Percentiles rank a stretch among this genome's conserved stretches.
Conservation (phyloP, 1,140 invertebrate genomes). For the Semibalanus balanoides region DNA sequence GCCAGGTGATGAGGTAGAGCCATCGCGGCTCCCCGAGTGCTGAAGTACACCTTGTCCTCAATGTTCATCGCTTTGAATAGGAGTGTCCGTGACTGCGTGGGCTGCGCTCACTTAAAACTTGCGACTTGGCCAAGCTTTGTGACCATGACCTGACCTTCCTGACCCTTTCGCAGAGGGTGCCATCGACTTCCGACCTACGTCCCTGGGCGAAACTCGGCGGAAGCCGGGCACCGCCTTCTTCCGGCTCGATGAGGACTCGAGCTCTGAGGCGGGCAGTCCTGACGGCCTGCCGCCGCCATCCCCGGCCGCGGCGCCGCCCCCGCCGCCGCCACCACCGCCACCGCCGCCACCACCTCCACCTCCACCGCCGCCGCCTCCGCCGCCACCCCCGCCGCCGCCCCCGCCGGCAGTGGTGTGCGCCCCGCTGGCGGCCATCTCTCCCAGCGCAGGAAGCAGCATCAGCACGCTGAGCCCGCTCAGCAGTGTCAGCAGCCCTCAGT, state of each 20-base stretch:
- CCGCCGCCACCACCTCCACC: slow-evolving; percentile 29
- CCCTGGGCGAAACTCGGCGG: background rate
- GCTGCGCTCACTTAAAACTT: too few relatives aligned
- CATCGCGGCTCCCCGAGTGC: too few relatives aligned
- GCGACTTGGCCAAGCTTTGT: too few relatives aligned
- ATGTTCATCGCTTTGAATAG: too few relatives aligned
- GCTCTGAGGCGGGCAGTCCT: slow-evolving; percentile 35
- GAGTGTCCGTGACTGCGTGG: too few relatives aligned
- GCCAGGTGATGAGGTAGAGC: too few relatives aligned
- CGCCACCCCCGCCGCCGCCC: slow-evolving; percentile 17
- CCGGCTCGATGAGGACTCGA: slow-evolving; percentile 13
- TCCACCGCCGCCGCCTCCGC: slow-evolving; percentile 26
- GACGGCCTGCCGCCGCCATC: slow-evolving; percentile 47
- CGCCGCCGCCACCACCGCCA: slow-evolving; percentile 32
- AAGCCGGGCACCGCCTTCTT: slow-evolving; percentile 12
- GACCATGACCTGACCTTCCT: background rate
- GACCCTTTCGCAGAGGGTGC: background rate
- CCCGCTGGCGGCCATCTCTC: background rate
- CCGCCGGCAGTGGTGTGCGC: slow-evolving; percentile 9
- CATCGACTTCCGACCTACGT: slow-evolving; percentile 13
- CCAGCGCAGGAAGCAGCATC: slow-evolving; percentile 4
- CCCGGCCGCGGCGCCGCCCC: slow-evolving; percentile 36
- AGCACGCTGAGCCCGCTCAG: slow-evolving; percentile 3
- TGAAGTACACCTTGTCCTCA: too few relatives aligned
- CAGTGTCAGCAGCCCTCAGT: background rate